Evolutionary conservation across 2,113 vertebrate genomes (phyloP).

Genomic region (Nettapus auritus): DNA sequence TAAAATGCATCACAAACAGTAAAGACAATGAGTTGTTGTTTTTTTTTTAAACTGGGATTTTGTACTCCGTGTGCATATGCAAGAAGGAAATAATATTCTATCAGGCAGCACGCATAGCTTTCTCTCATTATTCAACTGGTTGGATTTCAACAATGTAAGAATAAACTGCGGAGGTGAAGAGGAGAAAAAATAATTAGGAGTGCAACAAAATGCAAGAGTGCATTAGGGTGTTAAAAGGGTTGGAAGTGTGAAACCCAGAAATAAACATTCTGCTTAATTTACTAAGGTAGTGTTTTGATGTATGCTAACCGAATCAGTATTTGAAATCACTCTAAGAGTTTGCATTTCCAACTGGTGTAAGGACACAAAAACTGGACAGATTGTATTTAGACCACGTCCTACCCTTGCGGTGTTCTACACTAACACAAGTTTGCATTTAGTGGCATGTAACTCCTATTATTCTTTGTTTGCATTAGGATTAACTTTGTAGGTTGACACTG

Average conservation of each 20-base stretch:
- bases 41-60: neutral
- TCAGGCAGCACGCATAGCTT: neutral
- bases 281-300: constrained; percentile 50
- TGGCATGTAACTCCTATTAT: constrained; percentile 51
- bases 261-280: constrained; percentile 52
- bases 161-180: constrained; percentile 48
- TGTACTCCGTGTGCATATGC: neutral
- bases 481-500: constrained; percentile 65
- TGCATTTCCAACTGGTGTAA: constrained; percentile 50
- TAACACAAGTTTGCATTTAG: constrained; percentile 56
- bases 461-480: constrained; percentile 74
- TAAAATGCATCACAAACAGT: neutral
- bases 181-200: constrained; percentile 52
- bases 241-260: constrained; percentile 65
- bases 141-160: neutral
- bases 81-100: neutral
- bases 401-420: neutral
- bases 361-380: neutral
- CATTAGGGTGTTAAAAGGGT: constrained; percentile 54
- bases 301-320: constrained; percentile 33
- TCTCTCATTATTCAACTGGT: constrained; percentile 1
- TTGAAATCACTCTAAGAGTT: constrained; percentile 13
- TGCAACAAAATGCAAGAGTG: constrained; percentile 26
- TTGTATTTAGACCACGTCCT: constrained; percentile 45
- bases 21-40: neutral